Evolutionary conservation across 2,888 invertebrate species (phyloP), one percentile per base, ranked within the genome.

Genomic region (Drosophila hawaiiensis): DNA sequence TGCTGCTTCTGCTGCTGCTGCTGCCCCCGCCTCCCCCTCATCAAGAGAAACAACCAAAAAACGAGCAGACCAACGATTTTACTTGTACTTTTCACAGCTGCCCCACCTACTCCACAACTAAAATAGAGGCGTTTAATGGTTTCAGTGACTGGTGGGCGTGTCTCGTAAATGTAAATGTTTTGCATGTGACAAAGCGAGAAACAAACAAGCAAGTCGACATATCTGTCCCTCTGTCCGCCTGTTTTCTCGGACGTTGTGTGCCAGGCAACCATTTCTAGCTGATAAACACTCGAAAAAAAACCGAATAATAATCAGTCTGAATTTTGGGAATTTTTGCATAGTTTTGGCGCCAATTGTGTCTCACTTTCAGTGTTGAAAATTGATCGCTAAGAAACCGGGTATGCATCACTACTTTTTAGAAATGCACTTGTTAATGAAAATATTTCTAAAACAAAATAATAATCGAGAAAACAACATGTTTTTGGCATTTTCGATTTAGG

Each of bases 1-100:
- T 47, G 35, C n/a, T 22, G 29, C 29, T 29, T n/a, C 12, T 31
- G 10, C 19, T 22, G 14, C 22, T 22, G 16, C 31, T 14, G 7
- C 28, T 22, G 2, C 22, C 9, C n/a, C 1, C 16, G 16, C 25
- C 25, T 14, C 16, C 50, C 9, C n/a, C 22, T 10, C n/a, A 12
- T 12, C 14, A n/a, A 10, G 43, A 35, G 25, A 28, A 41, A 10
- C 56, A 37, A 35, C 29, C 35, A 22, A 47, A n/a, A 29, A 37
- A 60, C 43, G 43, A 52, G 41, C 49, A 68, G 33, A 28, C 35
- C 52, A 52, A 35, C 49, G 49, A 78, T 64, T 68, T 61, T 71
- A 85, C 78, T 83, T 76, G 76, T 84, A 83, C 78, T 78, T 88
- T 78, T 68, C 61, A 58, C 68, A n/a, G 14, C 35, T 43, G 4